Evolutionary conservation across 2,888 invertebrate genomes (phyloP), one percentile per base, ranked within the genome.

Genomic region (Caenorhabditis doughertyi): DNA sequence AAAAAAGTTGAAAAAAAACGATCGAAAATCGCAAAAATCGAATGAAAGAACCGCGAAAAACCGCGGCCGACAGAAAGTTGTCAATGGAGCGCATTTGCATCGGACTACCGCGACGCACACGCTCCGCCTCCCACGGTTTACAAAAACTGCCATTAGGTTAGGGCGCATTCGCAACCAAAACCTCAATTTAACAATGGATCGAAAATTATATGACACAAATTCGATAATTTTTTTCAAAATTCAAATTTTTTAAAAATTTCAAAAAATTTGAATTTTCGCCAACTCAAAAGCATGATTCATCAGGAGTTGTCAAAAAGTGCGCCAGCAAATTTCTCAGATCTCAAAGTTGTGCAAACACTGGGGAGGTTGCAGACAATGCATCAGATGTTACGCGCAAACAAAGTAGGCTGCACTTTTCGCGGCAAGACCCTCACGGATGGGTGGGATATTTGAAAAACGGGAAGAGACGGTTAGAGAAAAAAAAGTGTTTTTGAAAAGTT

Each of bases 31-130:
- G 1, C 16, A 44, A 44, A 51, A 21, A 51, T 1, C 23, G 3
- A 18, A 47, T 3, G 7, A 7, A 9, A 3, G 18, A 16, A 47
- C n/a, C n/a, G n/a, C n/a, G n/a, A n/a, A n/a, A n/a, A n/a, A n/a
- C n/a, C n/a, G 47, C n/a, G 1, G 47, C 5, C 47, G 18, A 9
- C 16, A 7, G 7, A 47, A 47, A 18, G 8, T n/a, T 51, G 21
- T 27, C 55, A 27, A 3, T 27, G 27, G 29, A 55, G 55, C 55
- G 55, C 27, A 27, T 11, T 62, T 62, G 1, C 62, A 16, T 44
- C 62, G 1, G 13, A 7, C 23, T 7, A 35, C 56, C 56, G 56
- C 55, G 29, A 55, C 55, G 55, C 55, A 29, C 55, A 55, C 55
- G 55, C 55, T 3, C 2, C 55, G 55, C 55, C 7, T 23, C 25